Percentiles rank a stretch among this genome's conserved stretches.
Evolutionary conservation across 92 coral and sea anemone species (phyloP).

Genomic region (Bergia sp.): DNA sequence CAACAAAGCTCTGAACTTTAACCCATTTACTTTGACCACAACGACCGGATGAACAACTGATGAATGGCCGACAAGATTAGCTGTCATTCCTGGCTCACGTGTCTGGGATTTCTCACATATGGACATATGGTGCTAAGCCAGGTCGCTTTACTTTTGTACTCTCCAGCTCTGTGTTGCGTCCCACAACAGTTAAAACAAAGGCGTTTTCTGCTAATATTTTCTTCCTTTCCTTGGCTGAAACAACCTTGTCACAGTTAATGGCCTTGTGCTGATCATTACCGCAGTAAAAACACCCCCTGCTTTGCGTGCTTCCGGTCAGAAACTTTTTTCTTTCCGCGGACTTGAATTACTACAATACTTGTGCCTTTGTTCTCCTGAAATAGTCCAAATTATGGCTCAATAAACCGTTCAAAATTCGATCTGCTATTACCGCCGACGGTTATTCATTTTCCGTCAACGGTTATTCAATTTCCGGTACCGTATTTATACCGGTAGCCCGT

Average conservation of each 20-base stretch:
- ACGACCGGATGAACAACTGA: slow-evolving; percentile 68
- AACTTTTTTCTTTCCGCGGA: no score
- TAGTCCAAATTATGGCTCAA: no score
- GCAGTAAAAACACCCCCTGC: slow-evolving; percentile 61
- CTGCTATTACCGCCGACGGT: no score
- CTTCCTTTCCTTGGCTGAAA: slow-evolving; percentile 40
- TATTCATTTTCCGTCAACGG: no score
- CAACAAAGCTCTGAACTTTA: slow-evolving; percentile 63
- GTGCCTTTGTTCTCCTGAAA: no score
- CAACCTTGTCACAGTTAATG: slow-evolving; percentile 56
- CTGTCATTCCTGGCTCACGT: slow-evolving; percentile 62
- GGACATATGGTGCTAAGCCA: slow-evolving; percentile 52
- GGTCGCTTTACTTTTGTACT: slow-evolving; percentile 56
- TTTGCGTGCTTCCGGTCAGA: not conserved
- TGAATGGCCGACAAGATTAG: slow-evolving; percentile 53
- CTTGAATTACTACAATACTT: no score
- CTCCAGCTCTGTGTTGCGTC: slow-evolving; percentile 49
- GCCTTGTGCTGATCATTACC: slow-evolving; percentile 51
- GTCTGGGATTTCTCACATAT: slow-evolving; percentile 36
- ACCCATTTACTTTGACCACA: slow-evolving; percentile 57
- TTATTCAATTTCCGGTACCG: no score
- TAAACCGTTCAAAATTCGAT: no score
- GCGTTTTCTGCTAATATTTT: slow-evolving; percentile 58
- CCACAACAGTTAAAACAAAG: slow-evolving; percentile 66
- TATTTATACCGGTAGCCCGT: no score